phyloP scores from a whole-genome alignment of 2,113 vertebrate genomes.

The Pachypanchax playfairii region DNA sequence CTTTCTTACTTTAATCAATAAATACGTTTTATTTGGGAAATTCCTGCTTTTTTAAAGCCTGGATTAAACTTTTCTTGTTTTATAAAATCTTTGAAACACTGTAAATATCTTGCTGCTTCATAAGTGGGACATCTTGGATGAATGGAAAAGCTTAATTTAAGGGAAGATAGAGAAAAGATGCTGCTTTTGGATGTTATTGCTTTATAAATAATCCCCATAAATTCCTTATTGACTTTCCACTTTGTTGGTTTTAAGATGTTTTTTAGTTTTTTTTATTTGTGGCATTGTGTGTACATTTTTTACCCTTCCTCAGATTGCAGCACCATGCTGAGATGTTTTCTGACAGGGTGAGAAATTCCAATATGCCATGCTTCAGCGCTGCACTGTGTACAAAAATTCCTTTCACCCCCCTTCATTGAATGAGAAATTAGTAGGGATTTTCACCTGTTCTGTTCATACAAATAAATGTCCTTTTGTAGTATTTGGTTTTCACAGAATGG shows the following conservation, averaged over 20 bases:
- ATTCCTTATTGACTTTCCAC: conserved; percentile 52
- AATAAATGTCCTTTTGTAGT: conserved; percentile 21
- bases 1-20: no score
- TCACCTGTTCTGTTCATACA: conserved; percentile 2
- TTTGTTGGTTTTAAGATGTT: conserved; percentile 37
- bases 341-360: conserved; percentile 30
- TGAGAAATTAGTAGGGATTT: conserved; percentile 15
- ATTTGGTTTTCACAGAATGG: conserved; percentile 19
- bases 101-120: not conserved
- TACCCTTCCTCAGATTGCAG: conserved; percentile 25
- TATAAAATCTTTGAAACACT: not conserved
- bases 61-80: conserved; percentile 32
- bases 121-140: conserved; percentile 5
- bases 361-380: conserved; percentile 17
- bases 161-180: no score
- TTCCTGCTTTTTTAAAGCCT: not conserved
- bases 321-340: conserved; percentile 33
- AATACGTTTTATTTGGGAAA: no score
- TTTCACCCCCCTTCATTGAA: not conserved
- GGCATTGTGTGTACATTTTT: conserved; percentile 24
- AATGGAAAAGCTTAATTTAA: conserved; percentile 13
- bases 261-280: conserved; percentile 28
- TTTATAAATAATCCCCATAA: conserved; percentile 53
- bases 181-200: conserved; percentile 14
- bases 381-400: conserved; percentile 13